Conservation (phyloP, 2,888 invertebrate species). For the Mesorhabditis belari region DNA sequence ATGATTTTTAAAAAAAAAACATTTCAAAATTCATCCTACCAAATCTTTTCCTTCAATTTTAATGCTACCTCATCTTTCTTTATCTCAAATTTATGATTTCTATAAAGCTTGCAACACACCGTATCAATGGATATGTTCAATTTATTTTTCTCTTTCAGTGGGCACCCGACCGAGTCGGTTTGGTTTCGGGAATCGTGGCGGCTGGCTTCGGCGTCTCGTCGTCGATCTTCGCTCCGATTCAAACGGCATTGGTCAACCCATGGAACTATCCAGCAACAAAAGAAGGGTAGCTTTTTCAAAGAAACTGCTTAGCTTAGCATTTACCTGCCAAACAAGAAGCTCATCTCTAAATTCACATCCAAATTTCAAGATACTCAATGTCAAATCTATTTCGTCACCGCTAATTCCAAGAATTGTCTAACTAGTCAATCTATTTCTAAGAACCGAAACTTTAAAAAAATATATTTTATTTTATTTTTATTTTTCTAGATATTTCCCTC, state of each 20-base stretch:
- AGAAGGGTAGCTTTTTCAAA: constrained; percentile 30
- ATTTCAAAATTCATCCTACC: too few species aligned
- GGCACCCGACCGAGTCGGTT: constrained; percentile 49
- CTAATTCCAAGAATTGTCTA: not conserved
- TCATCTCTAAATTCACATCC: not conserved
- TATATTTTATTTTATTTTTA: not conserved
- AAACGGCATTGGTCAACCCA: constrained; percentile 47
- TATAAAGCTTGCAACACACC: not conserved
- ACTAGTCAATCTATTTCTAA: not conserved
- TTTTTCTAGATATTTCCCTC: constrained; percentile 33
- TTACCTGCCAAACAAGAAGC: not conserved
- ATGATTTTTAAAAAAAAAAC: too few species aligned
- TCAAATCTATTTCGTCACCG: not conserved
- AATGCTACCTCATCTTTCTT: not conserved
- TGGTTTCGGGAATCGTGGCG: constrained; percentile 49
- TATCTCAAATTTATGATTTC: not conserved
- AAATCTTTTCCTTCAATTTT: too few species aligned
- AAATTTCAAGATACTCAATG: not conserved
- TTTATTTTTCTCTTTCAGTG: constrained; percentile 26
- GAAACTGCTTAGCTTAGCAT: not conserved
- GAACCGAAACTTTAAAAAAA: not conserved
- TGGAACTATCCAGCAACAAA: constrained; percentile 39
- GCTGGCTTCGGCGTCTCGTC: constrained; percentile 51
- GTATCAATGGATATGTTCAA: not conserved
- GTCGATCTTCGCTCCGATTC: constrained; percentile 51